Evolutionary conservation across 2,797 vertebrate genomes (phyloP), one percentile per base, ranked within the genome.

Genomic region (Thripadectes ignobilis): DNA sequence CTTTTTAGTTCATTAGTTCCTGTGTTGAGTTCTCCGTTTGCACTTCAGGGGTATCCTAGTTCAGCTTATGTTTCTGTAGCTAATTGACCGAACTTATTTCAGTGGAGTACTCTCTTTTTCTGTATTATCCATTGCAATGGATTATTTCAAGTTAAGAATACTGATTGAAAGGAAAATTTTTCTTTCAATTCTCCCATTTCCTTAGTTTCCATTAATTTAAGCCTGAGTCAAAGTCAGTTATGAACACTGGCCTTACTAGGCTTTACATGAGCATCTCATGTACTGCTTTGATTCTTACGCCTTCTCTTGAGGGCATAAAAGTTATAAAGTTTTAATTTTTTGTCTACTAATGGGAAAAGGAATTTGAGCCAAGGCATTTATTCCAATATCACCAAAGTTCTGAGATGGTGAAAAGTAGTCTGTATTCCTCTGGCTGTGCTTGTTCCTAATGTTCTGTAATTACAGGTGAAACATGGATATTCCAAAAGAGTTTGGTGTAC

Each of bases 401-500:
- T 78, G 68, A 90, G 39, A n/a, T 34, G 20, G 27, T 68, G 61
- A 62, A 93, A 67, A 30, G 36, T 22, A 77, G 22, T 65, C 36
- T 12, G 7, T 59, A 15, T 52, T 91, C 71, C 61, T 85, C 67
- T 92, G 27, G 7, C 10, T 69, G 14, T 49, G 20, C 48, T 76
- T 89, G 20, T 93, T 88, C 49, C 62, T 91, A 63, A 77, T 90
- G 38, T 75, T 93, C 54, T 97, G 18, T 94, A 77, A 94, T 98
- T 98, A 94, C 97, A 99, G 99, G 99, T 99, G 67, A 99, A 99
- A 96, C 99, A 99, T 59, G 99, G 99, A 76, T 99, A 99, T 94
- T 99, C 99, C 29, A 99, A 99, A 95, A 98, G 98, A 91, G 99
- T 99, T 88, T 99, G 99, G 99, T 99, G 99, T 85, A 98, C 98